Evolutionary conservation across 2,888 invertebrate genomes (phyloP).

Genomic region (Cepaea hortensis): DNA sequence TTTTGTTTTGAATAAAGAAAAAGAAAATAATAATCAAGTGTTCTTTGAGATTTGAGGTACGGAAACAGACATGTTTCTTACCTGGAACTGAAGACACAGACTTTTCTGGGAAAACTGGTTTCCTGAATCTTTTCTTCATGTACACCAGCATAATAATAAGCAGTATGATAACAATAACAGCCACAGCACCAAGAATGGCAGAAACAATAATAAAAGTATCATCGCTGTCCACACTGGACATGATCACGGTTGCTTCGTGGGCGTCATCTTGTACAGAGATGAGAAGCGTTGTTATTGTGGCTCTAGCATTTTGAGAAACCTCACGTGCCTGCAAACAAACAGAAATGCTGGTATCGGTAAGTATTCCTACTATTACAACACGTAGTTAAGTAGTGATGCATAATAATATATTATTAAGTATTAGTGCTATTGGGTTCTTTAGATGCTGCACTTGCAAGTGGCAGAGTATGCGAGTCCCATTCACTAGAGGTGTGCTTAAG

Average conservation of each 20-base stretch:
- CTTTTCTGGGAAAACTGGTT: slow-evolving; percentile 27
- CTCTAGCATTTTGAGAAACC: not conserved
- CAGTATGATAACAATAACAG: not conserved
- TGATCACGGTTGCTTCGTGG: not conserved
- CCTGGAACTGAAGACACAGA: not conserved
- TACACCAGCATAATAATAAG: not conserved
- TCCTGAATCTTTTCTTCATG: slow-evolving; percentile 30
- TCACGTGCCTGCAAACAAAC: slow-evolving; percentile 15
- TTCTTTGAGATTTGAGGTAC: no score
- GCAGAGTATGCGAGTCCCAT: no score
- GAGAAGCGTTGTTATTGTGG: not conserved
- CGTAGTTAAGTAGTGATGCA: no score
- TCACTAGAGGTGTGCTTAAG: no score
- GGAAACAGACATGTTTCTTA: not conserved
- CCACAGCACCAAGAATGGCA: not conserved
- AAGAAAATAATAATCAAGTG: no score
- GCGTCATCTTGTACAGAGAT: not conserved
- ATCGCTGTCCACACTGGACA: not conserved
- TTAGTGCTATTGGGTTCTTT: no score
- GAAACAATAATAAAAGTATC: slow-evolving; percentile 12
- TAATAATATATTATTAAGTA: no score
- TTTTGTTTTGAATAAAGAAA: no score
- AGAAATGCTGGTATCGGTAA: no score
- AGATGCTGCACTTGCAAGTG: no score
- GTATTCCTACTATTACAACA: no score